Evolutionary conservation across 2,888 invertebrate species (phyloP).

Genomic region (Diaphora mendica): DNA sequence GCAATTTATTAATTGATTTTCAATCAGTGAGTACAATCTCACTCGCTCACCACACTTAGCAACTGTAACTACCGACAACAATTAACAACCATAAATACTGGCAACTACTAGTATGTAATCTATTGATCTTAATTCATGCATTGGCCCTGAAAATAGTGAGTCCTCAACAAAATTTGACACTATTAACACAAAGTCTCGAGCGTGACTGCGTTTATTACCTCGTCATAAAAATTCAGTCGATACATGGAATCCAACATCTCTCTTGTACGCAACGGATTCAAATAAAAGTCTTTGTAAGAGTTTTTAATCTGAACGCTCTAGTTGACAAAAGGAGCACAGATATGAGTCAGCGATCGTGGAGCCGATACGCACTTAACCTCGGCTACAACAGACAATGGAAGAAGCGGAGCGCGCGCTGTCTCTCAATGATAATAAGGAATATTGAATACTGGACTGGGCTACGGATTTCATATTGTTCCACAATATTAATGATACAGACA

Average conservation of each 20-base stretch:
- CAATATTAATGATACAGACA: not conserved
- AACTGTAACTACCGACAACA: too few species aligned
- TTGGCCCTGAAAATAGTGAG: too few species aligned
- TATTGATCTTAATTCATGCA: too few species aligned
- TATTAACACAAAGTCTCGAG: not conserved
- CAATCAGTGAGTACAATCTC: too few species aligned
- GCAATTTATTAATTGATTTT: too few species aligned
- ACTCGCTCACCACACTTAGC: too few species aligned
- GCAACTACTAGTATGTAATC: too few species aligned
- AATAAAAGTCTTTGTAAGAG: not conserved
- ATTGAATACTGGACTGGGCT: not conserved
- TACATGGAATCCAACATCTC: not conserved
- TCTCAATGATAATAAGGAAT: slow-evolving; percentile 1
- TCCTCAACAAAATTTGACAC: not conserved
- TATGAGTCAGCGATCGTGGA: not conserved
- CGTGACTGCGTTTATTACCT: not conserved
- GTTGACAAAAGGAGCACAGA: not conserved
- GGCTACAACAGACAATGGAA: slow-evolving; percentile 8
- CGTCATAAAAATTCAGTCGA: not conserved
- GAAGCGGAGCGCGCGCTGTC: slow-evolving; percentile 3
- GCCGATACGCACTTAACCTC: slow-evolving; percentile 1
- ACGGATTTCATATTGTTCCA: not conserved
- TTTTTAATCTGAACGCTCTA: slow-evolving; percentile 3
- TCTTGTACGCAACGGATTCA: not conserved
- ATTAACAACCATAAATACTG: too few species aligned